These are phyloP conservation scores for Tapera naevia DNA, from an alignment of 2,797 vertebrate genomes.

Conservation along the genomic window DNA sequence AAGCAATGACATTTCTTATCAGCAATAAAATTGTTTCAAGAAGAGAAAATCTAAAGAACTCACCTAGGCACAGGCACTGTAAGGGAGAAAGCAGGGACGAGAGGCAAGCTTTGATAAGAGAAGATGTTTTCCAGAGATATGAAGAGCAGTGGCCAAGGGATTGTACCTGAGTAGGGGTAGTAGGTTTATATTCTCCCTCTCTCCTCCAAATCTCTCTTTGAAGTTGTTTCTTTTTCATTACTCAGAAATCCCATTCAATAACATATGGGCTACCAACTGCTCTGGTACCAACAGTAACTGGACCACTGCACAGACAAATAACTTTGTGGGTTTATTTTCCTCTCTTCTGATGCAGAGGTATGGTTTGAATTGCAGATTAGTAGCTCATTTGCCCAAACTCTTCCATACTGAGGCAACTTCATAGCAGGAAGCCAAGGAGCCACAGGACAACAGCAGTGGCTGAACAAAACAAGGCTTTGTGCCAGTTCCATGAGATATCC, in stretches of 20 bases:
- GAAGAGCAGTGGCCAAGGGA: background rate
- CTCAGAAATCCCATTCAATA: background rate
- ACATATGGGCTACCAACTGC: background rate
- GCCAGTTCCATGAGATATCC: background rate
- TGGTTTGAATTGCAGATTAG: background rate
- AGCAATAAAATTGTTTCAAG: background rate
- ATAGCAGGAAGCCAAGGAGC: conserved; percentile 11
- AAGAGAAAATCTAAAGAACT: background rate
- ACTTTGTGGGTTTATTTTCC: background rate
- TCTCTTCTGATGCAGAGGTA: background rate
- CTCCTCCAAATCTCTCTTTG: background rate
- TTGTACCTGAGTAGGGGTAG: background rate
- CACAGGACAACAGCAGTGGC: background rate
- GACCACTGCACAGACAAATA: background rate
- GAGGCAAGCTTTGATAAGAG: background rate
- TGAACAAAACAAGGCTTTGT: background rate
- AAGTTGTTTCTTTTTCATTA: background rate
- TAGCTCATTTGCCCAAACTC: background rate
- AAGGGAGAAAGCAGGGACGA: background rate
- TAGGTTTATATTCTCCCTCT: background rate
- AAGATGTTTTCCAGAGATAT: background rate
- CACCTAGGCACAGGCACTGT: background rate
- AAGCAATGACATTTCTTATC: background rate
- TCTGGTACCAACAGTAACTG: background rate
- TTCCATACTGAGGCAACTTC: background rate